Evolutionary conservation across 1,140 invertebrate species (phyloP).

Genomic region (Ericerus pela): DNA sequence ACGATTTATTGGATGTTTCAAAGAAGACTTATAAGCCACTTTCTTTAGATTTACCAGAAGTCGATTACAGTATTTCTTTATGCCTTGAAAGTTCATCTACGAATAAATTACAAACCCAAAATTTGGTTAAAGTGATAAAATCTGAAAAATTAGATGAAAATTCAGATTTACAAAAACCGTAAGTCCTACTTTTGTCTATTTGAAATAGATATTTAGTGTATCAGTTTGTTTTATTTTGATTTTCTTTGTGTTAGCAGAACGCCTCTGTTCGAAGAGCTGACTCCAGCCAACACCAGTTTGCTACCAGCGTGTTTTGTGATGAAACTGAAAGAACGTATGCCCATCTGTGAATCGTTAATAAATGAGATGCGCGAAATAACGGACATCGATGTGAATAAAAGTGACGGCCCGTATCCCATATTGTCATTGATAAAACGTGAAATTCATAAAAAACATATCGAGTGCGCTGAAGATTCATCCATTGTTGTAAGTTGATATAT

Average conservation of each 20-base stretch:
- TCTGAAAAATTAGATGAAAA: slow-evolving; percentile 57
- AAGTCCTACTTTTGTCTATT: not conserved
- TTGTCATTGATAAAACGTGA: slow-evolving; percentile 55
- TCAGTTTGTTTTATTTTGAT: not conserved
- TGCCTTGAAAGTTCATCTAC: slow-evolving; percentile 76
- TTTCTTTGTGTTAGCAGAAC: slow-evolving; percentile 32
- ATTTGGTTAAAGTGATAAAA: slow-evolving; percentile 62
- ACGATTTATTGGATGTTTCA: slow-evolving; percentile 69
- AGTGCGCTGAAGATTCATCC: slow-evolving; percentile 52
- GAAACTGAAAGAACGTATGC: slow-evolving; percentile 69
- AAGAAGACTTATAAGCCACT: slow-evolving; percentile 39
- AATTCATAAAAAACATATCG: slow-evolving; percentile 48
- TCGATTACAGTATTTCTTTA: slow-evolving; percentile 77
- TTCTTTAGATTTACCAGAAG: slow-evolving; percentile 17
- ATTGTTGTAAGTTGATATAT: slow-evolving; percentile 43
- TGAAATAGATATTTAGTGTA: not conserved
- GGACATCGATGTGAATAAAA: slow-evolving; percentile 32
- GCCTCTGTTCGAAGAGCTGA: slow-evolving; percentile 64
- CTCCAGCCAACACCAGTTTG: slow-evolving; percentile 65
- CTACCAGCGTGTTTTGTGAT: slow-evolving; percentile 83
- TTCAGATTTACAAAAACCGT: not conserved
- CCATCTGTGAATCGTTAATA: slow-evolving; percentile 43
- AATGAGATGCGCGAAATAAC: slow-evolving; percentile 17
- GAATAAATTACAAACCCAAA: slow-evolving; percentile 70
- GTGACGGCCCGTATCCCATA: slow-evolving; percentile 46